Evolutionary conservation across 2,113 vertebrate genomes (phyloP).

Genomic region (Cheirogaleus medius): DNA sequence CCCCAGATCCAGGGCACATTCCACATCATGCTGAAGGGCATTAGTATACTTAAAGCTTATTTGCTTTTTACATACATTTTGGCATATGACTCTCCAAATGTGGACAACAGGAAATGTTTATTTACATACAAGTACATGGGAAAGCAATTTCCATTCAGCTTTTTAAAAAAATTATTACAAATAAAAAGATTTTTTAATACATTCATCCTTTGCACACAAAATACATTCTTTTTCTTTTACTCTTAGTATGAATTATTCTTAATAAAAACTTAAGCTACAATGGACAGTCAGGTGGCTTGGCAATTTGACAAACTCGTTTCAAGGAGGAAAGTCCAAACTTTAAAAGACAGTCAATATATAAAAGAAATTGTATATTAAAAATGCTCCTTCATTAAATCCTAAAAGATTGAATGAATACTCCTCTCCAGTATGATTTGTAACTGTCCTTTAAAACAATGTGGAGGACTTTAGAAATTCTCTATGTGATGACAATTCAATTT

Average conservation of each 20-base stretch:
- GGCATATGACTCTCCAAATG: background rate
- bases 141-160: conserved; percentile 81
- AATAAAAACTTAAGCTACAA: conserved; percentile 74
- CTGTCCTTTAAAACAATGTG: conserved; percentile 22
- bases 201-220: conserved; percentile 83
- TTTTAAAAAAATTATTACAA: conserved; percentile 81
- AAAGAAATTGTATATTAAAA: conserved; percentile 64
- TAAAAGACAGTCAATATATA: conserved; percentile 21
- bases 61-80: conserved; percentile 14
- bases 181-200: conserved; percentile 80
- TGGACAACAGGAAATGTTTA: conserved; percentile 85
- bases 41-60: background rate
- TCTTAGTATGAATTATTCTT: conserved; percentile 74
- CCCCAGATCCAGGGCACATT: background rate
- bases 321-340: conserved; percentile 40
- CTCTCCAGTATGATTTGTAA: background rate
- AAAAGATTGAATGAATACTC: conserved; percentile 31
- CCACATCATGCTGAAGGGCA: background rate
- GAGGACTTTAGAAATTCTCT: conserved; percentile 48
- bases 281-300: conserved; percentile 71
- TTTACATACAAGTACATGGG: conserved; percentile 85
- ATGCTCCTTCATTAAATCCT: conserved; percentile 42
- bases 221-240: conserved; percentile 78
- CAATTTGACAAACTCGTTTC: conserved; percentile 61
- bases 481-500: conserved; percentile 24